Percentiles rank a stretch among this genome's conserved stretches.
Evolutionary conservation across 2,888 invertebrate genomes (phyloP).

Genomic region (Zonitis immaculata): DNA sequence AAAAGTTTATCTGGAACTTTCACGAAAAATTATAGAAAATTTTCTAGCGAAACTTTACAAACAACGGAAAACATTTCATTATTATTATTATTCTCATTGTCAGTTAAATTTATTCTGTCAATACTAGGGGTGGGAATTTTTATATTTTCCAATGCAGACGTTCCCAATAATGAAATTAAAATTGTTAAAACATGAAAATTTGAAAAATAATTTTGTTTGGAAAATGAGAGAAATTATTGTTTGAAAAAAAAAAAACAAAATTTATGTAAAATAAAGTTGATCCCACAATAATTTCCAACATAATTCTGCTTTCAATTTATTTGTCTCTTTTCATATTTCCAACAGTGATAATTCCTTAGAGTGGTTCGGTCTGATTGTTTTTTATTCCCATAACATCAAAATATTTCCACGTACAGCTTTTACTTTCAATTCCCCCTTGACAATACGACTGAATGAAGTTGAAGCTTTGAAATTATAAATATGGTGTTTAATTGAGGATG

Average conservation of each 20-base stretch:
- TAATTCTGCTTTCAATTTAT: background rate
- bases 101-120: too few relatives aligned
- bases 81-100: too few relatives aligned
- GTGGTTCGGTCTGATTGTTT: too few relatives aligned
- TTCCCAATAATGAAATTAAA: background rate
- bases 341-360: background rate
- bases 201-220: too few relatives aligned
- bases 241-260: background rate
- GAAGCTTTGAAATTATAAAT: too few relatives aligned
- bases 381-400: too few relatives aligned
- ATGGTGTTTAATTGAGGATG: too few relatives aligned
- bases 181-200: background rate
- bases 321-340: background rate
- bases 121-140: too few relatives aligned
- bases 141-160: too few relatives aligned
- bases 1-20: background rate
- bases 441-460: too few relatives aligned
- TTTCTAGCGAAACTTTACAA: background rate
- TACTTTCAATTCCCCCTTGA: too few relatives aligned
- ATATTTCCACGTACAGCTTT: background rate
- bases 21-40: background rate
- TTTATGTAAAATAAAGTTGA: background rate
- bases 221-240: background rate
- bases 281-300: background rate
- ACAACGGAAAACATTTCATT: background rate